A percentile compares a stretch with the other conserved stretches of the same genome.
Conservation (phyloP, 2,797 vertebrate genomes). For the Crax fasciolata region DNA sequence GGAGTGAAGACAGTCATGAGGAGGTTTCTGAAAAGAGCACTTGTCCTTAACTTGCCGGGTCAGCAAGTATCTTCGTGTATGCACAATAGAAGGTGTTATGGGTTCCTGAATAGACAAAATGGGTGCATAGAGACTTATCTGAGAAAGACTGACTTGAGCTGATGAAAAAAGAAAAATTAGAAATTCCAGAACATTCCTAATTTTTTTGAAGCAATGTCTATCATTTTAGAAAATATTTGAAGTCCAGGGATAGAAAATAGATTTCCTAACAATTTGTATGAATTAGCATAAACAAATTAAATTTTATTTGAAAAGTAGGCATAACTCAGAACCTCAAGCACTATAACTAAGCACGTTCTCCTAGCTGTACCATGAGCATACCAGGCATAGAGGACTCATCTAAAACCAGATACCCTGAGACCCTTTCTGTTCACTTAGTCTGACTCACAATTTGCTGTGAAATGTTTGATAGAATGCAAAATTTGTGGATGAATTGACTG, state of each 20-base stretch:
- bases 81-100: background rate
- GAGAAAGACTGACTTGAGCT: background rate
- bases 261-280: background rate
- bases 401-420: background rate
- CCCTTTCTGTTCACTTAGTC: background rate
- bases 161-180: background rate
- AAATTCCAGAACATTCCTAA: background rate
- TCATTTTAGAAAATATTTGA: background rate
- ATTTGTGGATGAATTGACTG: background rate
- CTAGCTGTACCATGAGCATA: background rate
- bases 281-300: background rate
- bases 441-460: background rate
- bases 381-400: background rate
- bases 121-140: background rate
- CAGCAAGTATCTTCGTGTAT: background rate
- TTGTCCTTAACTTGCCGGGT: constrained; percentile 19
- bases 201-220: background rate
- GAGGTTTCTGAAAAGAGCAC: constrained; percentile 18
- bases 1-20: background rate
- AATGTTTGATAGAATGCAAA: background rate
- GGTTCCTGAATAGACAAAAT: background rate
- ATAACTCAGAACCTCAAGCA: background rate
- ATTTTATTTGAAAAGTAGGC: background rate
- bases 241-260: background rate
- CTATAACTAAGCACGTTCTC: background rate